These are phyloP conservation scores for Ictalurus furcatus DNA, from an alignment of 2,113 vertebrate genomes.

Conservation along the genomic window DNA sequence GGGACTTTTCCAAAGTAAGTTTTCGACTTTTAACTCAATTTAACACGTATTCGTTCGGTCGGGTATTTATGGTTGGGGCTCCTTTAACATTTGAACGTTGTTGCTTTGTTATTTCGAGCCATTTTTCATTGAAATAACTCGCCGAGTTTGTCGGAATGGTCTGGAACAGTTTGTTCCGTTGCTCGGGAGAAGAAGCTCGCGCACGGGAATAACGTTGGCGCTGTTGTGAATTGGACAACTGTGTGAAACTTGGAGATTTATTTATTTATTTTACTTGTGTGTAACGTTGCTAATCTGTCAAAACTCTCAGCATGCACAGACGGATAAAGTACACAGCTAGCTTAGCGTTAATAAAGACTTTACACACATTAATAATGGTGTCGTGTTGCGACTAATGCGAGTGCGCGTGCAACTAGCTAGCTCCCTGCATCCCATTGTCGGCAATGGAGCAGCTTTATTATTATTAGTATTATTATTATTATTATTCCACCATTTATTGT, in stretches of 20 bases:
- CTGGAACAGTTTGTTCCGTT: conserved; percentile 10
- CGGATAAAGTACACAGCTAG: no score
- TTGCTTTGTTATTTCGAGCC: neutral
- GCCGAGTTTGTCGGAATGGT: neutral
- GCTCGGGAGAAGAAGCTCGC: neutral
- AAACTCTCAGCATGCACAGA: neutral
- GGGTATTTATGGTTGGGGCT: neutral
- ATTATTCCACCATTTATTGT: neutral
- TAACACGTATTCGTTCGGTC: no score
- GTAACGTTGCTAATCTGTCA: neutral
- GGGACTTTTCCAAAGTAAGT: conserved; percentile 58
- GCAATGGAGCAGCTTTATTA: neutral
- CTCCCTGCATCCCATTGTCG: neutral
- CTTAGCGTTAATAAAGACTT: neutral
- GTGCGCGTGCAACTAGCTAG: neutral
- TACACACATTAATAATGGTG: neutral
- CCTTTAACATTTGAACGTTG: neutral
- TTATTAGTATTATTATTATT: neutral
- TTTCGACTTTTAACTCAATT: neutral
- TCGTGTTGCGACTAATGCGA: neutral
- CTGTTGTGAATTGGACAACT: no score
- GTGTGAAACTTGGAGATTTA: neutral
- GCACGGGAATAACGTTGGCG: neutral
- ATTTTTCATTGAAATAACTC: no score
- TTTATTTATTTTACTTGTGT: neutral